Evolutionary conservation across 2,888 invertebrate genomes (phyloP).

Genomic region (Odontocerum albicorne): DNA sequence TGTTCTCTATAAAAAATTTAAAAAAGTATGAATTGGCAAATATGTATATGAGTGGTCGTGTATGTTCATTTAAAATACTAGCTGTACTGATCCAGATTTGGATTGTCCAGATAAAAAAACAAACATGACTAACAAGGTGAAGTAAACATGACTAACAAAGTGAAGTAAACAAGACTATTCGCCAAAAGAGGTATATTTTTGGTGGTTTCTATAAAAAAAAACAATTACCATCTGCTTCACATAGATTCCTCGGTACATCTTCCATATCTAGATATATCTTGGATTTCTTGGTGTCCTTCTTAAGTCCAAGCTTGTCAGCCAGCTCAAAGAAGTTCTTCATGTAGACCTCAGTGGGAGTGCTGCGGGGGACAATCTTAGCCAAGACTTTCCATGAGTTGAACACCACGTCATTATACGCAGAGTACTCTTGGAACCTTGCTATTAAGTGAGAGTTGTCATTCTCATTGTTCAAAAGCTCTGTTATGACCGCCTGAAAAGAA

Average conservation of each 20-base stretch:
- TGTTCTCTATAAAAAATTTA: too few relatives aligned
- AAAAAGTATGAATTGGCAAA: too few relatives aligned
- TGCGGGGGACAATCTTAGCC: conserved; percentile 58
- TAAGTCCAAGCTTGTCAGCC: conserved; percentile 59
- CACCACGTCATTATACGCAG: conserved; percentile 73
- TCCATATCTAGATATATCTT: conserved; percentile 41
- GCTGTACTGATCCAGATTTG: too few relatives aligned
- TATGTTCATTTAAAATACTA: too few relatives aligned
- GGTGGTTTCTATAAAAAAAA: too few relatives aligned
- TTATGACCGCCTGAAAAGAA: conserved; percentile 63
- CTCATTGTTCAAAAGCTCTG: conserved; percentile 64
- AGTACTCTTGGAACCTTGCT: conserved; percentile 72
- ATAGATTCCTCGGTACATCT: conserved; percentile 48
- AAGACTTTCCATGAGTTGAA: conserved; percentile 69
- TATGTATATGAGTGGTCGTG: too few relatives aligned
- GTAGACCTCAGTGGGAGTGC: conserved; percentile 56
- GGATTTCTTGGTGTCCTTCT: conserved; percentile 48
- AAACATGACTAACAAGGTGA: too few relatives aligned
- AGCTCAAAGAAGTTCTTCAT: conserved; percentile 67
- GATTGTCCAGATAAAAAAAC: too few relatives aligned
- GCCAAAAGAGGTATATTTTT: too few relatives aligned
- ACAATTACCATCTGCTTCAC: conserved; percentile 47
- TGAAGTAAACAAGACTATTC: too few relatives aligned
- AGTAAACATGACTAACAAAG: conserved; percentile 38
- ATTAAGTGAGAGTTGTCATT: conserved; percentile 63